Conservation (phyloP, 2,113 vertebrate species). For the Ceuthmochares aereus region DNA sequence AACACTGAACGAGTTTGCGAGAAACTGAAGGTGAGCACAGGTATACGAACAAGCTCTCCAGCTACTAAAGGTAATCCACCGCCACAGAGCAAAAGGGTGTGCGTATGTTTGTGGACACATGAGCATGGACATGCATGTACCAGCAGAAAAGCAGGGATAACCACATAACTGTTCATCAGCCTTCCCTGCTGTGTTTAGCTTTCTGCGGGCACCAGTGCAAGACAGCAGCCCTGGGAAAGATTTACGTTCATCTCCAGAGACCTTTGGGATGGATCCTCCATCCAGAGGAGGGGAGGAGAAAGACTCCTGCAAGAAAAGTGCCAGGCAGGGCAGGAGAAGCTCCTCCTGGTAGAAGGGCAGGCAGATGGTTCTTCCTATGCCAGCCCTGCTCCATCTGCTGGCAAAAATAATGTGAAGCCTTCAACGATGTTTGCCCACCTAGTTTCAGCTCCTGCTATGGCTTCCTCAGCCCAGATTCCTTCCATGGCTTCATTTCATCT, state of each 20-base stretch:
- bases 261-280: background rate
- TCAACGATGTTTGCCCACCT: rapidly evolving
- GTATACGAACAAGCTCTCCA: background rate
- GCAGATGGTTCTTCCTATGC: background rate
- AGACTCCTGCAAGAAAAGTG: background rate
- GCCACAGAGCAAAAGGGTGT: background rate
- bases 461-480: background rate
- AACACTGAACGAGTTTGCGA: background rate
- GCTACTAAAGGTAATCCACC: background rate
- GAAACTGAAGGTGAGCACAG: background rate
- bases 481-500: background rate
- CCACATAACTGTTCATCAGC: background rate
- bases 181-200: background rate
- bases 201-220: background rate
- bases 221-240: background rate
- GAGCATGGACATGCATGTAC: background rate
- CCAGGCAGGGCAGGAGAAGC: background rate
- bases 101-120: background rate
- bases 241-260: background rate
- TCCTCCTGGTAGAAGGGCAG: background rate
- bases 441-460: background rate
- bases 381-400: constrained; percentile 58
- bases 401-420: background rate
- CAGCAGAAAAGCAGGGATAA: background rate
- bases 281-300: background rate